phyloP scores from a whole-genome alignment of 2,113 vertebrate genomes.

The Strigops habroptila region DNA sequence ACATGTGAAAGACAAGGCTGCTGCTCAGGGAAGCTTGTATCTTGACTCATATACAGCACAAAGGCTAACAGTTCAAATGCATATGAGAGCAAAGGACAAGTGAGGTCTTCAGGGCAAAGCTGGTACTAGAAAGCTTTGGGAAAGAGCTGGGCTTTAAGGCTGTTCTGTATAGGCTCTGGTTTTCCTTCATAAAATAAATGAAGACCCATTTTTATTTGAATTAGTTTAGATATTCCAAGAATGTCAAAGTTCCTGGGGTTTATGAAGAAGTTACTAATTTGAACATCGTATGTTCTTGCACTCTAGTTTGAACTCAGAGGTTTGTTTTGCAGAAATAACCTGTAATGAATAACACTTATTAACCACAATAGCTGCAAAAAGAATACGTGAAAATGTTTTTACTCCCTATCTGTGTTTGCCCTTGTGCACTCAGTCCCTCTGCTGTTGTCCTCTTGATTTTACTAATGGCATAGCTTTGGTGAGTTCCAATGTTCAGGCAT shows the following conservation, averaged over 20 bases:
- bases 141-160: not conserved
- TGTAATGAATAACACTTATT: not conserved
- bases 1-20: not conserved
- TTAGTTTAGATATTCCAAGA: not conserved
- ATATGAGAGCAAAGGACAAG: not conserved
- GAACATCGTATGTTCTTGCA: not conserved
- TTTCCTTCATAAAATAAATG: not conserved
- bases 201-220: not conserved
- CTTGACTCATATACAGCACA: not conserved
- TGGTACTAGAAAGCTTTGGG: not conserved
- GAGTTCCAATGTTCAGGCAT: not conserved
- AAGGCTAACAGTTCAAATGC: constrained; percentile 33
- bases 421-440: no score
- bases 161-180: not conserved
- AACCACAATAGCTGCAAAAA: not conserved
- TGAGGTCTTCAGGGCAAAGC: not conserved
- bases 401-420: accelerated
- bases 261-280: not conserved
- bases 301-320: not conserved
- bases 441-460: not conserved
- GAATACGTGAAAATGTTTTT: not conserved
- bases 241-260: not conserved
- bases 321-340: not conserved
- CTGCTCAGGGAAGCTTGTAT: not conserved
- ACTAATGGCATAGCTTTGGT: not conserved